Evolutionary conservation across 2,113 vertebrate species (phyloP), one percentile per base, ranked within the genome.

Genomic region (Gobiocypris rarus): DNA sequence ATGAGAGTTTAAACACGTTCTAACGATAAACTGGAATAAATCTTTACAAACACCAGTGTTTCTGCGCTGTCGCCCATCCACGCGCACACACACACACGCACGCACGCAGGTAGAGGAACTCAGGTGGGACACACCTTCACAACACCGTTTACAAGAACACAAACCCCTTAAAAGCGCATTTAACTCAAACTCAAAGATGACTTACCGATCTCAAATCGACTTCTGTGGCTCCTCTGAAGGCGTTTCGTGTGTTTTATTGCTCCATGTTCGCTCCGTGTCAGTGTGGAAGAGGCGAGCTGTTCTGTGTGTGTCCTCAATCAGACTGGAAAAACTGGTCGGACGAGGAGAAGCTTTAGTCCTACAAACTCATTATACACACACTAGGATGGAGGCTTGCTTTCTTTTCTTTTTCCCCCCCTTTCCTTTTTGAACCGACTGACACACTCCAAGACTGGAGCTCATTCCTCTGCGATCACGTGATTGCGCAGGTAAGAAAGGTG

Each of bases 241-340:
- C 1, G 28, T 8, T 56, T 19, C 17, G 0, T n/a, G 31, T 9
- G 80, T 56, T n/a, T 81, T 82, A 82, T 54, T 56, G 61, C 9
- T 82, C 48, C 80, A 82, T 82, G 11, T 56, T 56, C 50, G 28
- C 65, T 54, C 65, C 45, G 65, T 19, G 65, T 56, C 48, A 10
- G 79, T 3, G 65, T 70, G 10, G 0, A 26, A n/a, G 65, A 70
- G 48, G 14, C 15, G 38, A 38, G 80, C 80, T 34, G 19, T 22
- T 34, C 28, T 52, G 15, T 52, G 45, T 15, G 15, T 50, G 78
- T 38, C 38, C 48, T n/a, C 63, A 17, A 41, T 3, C 43, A 26
- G 54, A 82, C 80, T 82, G 80, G 80, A 82, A 82, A 70, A 54
- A 82, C 80, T 41, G 80, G 80, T 82, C 63, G 3, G 79, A 24